Conservation (phyloP, 2,888 invertebrate genomes). For the Platycnemis pennipes region DNA sequence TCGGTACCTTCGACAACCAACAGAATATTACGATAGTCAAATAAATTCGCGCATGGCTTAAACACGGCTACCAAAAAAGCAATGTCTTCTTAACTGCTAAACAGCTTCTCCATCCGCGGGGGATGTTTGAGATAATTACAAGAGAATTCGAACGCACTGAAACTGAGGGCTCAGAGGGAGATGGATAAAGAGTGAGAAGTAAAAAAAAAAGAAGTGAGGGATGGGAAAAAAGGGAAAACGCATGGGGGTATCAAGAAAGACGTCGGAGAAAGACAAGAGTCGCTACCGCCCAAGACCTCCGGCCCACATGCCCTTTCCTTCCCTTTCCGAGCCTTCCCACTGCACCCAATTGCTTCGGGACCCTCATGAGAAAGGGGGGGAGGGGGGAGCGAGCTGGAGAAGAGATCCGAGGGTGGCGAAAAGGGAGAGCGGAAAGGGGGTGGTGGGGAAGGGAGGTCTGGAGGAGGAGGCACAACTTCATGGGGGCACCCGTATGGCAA, state of each 20-base stretch:
- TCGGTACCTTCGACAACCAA: no score
- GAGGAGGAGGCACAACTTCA: conserved; percentile 22
- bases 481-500: conserved; percentile 58
- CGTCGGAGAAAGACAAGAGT: neutral
- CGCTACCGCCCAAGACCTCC: neutral
- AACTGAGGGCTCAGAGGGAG: neutral
- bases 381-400: neutral
- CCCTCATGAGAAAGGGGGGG: conserved; percentile 9
- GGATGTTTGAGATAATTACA: no score
- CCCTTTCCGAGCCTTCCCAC: neutral
- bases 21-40: no score
- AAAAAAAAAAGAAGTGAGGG: neutral
- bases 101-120: no score
- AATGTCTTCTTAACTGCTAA: no score
- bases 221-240: neutral
- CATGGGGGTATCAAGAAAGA: conserved; percentile 60
- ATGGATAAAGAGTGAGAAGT: neutral
- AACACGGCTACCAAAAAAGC: no score
- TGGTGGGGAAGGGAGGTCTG: neutral
- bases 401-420: neutral
- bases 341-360: conserved; percentile 45
- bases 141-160: no score
- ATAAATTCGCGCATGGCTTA: no score
- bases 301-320: neutral
- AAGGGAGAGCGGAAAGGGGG: neutral